Percentiles rank a stretch among this genome's conserved stretches.
Evolutionary conservation across 2,113 vertebrate genomes (phyloP).

Genomic region (Triplophysa rosa): DNA sequence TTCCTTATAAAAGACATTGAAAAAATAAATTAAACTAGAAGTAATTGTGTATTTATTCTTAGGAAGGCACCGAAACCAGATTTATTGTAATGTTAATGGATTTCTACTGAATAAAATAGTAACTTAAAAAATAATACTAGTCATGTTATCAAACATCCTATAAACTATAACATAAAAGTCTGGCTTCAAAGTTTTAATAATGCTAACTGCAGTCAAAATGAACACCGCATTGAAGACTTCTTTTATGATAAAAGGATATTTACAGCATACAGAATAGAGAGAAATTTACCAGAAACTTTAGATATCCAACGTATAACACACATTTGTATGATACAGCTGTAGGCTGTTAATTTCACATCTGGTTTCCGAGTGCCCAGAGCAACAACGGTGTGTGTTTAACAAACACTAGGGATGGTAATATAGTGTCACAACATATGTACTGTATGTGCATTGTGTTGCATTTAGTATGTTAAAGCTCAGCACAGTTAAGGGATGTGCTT

Average conservation of each 20-base stretch:
- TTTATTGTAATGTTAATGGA: neutral
- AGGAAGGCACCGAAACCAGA: neutral
- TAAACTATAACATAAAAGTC: neutral
- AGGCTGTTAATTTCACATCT: conserved; percentile 3
- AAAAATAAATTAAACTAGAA: neutral
- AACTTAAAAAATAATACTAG: neutral
- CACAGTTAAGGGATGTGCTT: conserved; percentile 52
- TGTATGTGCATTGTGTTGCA: conserved; percentile 24
- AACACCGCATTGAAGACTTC: neutral
- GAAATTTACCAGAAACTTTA: neutral
- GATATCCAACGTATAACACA: neutral
- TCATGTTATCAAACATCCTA: neutral
- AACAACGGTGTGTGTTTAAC: conserved; percentile 12
- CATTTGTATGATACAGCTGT: neutral
- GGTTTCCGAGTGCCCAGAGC: conserved; percentile 7
- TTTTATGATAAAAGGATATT: neutral
- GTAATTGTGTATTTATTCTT: neutral
- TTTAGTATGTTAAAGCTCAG: conserved; percentile 38
- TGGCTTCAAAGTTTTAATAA: too few relatives aligned
- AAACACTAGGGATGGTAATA: conserved; percentile 25
- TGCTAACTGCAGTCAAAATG: too few relatives aligned
- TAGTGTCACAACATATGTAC: conserved; percentile 19
- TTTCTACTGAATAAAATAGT: neutral
- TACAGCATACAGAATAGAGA: neutral
- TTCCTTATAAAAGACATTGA: conserved; percentile 11